These are phyloP conservation scores for Cebuella pygmaea DNA, from an alignment of 2,797 vertebrate genomes.

Conservation along the genomic window DNA sequence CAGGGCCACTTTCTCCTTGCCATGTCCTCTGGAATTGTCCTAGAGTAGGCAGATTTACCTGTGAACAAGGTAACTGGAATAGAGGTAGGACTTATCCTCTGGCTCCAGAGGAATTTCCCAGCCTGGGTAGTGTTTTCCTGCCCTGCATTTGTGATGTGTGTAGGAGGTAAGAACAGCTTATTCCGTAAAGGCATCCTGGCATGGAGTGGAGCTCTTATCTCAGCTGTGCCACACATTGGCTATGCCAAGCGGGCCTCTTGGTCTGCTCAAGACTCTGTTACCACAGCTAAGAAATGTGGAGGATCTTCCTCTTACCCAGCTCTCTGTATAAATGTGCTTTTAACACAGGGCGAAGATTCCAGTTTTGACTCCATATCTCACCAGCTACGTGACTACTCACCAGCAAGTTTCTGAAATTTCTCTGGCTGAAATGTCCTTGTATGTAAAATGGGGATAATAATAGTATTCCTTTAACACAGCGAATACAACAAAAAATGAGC, in stretches of 20 bases:
- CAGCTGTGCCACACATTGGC: rapidly evolving
- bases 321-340: background rate
- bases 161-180: background rate
- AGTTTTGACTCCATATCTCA: background rate
- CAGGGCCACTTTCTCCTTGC: background rate
- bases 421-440: background rate
- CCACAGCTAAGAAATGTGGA: background rate
- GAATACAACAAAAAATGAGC: background rate
- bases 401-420: background rate
- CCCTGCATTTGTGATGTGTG: background rate
- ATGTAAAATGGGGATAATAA: background rate
- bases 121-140: background rate
- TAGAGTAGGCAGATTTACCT: background rate
- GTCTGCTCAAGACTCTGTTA: background rate
- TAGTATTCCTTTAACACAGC: background rate
- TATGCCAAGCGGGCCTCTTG: background rate
- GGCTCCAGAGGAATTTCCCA: background rate
- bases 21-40: background rate
- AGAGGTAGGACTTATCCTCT: background rate
- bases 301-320: background rate
- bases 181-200: rapidly evolving
- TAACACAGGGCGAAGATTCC: background rate
- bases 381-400: background rate
- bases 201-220: background rate
- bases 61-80: too few species aligned